Conservation (phyloP, 2,797 vertebrate species). For the Salmo trutta region DNA sequence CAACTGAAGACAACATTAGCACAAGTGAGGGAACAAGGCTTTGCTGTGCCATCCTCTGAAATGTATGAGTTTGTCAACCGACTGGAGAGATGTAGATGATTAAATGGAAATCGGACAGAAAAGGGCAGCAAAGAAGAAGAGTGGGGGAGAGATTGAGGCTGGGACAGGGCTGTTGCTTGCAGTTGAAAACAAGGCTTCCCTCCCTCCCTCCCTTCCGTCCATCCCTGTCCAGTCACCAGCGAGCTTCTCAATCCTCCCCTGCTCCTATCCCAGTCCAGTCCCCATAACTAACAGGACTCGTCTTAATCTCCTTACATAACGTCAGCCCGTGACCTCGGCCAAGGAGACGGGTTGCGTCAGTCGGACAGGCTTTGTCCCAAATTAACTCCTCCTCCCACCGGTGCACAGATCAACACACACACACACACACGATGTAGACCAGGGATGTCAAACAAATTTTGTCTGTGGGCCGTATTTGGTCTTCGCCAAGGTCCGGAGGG, state of each 20-base stretch:
- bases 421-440: conserved; percentile 9
- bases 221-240: background rate
- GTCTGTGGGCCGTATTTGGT: too few species aligned
- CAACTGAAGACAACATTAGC: conserved; percentile 13
- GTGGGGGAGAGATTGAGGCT: background rate
- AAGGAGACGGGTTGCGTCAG: conserved; percentile 47
- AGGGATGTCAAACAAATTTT: too few species aligned
- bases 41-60: background rate
- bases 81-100: background rate
- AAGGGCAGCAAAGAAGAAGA: background rate
- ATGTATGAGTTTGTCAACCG: background rate
- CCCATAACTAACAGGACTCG: conserved; percentile 22
- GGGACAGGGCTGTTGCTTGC: background rate
- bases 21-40: background rate
- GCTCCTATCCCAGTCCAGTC: conserved; percentile 10
- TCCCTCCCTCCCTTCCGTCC: background rate
- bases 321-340: conserved; percentile 42
- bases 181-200: conserved; percentile 6
- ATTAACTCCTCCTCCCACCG: background rate
- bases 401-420: conserved; percentile 5
- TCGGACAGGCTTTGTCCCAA: conserved; percentile 25
- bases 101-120: background rate
- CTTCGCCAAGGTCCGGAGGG: too few species aligned
- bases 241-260: background rate
- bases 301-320: conserved; percentile 57